These are phyloP conservation scores for Ispidina lecontei DNA, from an alignment of 2,797 vertebrate species.

Conservation along the genomic window DNA sequence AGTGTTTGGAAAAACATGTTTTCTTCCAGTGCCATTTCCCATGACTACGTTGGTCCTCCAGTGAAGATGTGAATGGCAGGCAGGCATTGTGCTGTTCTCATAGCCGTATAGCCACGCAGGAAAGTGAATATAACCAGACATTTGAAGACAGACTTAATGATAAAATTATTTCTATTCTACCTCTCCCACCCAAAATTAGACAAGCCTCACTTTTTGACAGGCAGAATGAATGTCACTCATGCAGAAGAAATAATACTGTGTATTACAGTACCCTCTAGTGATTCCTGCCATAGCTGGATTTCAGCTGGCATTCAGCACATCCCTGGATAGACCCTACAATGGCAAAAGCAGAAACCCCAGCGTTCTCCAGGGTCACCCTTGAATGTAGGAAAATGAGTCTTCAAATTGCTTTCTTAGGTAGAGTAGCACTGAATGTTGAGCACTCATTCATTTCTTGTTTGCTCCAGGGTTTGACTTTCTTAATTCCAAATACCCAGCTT, in stretches of 20 bases:
- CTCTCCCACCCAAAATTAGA: neutral
- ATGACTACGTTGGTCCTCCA: neutral
- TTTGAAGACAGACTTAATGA: neutral
- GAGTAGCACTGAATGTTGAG: neutral
- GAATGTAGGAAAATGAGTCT: neutral
- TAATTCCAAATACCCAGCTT: slow-evolving; percentile 20
- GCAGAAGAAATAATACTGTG: neutral
- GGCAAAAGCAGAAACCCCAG: neutral
- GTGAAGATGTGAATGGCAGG: neutral
- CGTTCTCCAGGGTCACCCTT: neutral
- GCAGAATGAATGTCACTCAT: neutral
- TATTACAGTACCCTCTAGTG: slow-evolving; percentile 69
- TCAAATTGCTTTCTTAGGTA: neutral
- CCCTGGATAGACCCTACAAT: neutral
- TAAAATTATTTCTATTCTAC: neutral
- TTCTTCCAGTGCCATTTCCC: neutral
- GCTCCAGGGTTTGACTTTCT: neutral
- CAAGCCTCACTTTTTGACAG: neutral
- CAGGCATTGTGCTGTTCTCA: neutral
- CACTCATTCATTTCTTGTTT: neutral
- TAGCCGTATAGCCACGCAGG: neutral
- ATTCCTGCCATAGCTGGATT: slow-evolving; percentile 25
- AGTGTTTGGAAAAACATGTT: neutral
- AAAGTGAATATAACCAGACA: neutral
- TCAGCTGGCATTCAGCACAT: neutral